phyloP scores from a whole-genome alignment of 2,888 invertebrate species.

The Epirrhoe tristata region DNA sequence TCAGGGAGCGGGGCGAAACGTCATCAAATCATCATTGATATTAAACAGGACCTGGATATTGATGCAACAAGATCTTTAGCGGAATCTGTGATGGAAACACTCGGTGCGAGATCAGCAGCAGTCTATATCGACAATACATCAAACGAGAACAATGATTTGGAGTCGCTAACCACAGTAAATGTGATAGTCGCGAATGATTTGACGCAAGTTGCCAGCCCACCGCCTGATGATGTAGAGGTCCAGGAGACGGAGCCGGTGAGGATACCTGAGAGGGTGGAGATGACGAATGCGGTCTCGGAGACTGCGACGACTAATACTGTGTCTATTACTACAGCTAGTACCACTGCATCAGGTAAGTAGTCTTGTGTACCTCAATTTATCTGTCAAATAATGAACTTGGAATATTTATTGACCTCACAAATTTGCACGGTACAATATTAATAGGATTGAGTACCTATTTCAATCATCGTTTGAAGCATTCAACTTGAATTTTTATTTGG shows the following conservation, averaged over 20 bases:
- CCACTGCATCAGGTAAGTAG: conserved; percentile 75
- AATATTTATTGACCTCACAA: no score
- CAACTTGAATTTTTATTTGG: no score
- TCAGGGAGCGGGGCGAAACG: conserved; percentile 74
- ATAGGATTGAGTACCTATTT: no score
- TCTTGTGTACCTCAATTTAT: not conserved
- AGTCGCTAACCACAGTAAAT: conserved; percentile 79
- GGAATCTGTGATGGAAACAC: conserved; percentile 81
- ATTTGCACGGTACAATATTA: no score
- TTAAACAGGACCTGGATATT: conserved; percentile 81
- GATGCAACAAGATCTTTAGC: conserved; percentile 80
- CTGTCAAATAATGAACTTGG: not conserved
- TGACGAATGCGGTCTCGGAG: conserved; percentile 61
- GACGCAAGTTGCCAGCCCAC: conserved; percentile 64
- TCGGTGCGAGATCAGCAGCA: conserved; percentile 78
- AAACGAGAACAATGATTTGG: conserved; percentile 71
- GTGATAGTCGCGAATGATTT: conserved; percentile 79
- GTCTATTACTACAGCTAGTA: conserved; percentile 68
- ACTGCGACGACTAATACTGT: conserved; percentile 58
- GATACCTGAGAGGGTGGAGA: conserved; percentile 73
- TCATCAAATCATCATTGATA: conserved; percentile 82
- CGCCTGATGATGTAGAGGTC: conserved; percentile 57
- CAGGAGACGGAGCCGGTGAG: conserved; percentile 64
- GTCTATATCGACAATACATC: conserved; percentile 78
- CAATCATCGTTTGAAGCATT: no score